These are phyloP conservation scores for Cotesia glomerata DNA, from an alignment of 1,140 invertebrate species.

Conservation along the genomic window DNA sequence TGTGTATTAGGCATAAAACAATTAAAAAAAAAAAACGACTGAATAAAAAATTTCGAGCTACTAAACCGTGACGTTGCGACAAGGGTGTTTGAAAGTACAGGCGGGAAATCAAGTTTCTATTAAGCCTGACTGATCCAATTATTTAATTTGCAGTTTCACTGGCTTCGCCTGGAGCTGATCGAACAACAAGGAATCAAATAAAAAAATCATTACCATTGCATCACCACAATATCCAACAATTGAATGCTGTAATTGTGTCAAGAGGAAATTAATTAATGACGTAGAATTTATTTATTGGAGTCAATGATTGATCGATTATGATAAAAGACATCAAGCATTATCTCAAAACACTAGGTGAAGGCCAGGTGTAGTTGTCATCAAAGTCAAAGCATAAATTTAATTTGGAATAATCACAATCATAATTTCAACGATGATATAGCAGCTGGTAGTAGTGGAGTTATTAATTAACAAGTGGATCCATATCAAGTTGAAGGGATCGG, in stretches of 20 bases:
- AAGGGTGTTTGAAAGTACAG: not conserved
- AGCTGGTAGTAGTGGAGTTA: not conserved
- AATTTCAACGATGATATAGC: not conserved
- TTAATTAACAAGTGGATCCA: slow-evolving; percentile 15
- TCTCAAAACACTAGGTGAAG: not conserved
- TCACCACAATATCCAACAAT: no score
- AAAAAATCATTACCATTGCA: not conserved
- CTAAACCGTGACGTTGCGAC: not conserved
- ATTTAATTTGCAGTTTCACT: not conserved
- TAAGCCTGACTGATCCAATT: slow-evolving; percentile 15
- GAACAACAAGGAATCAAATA: not conserved
- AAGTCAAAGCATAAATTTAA: not conserved
- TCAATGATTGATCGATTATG: no score
- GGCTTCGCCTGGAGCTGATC: not conserved
- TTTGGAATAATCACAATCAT: not conserved
- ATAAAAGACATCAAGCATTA: no score
- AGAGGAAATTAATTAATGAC: not conserved
- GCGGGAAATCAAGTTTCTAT: slow-evolving; percentile 14
- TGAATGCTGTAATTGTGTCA: not conserved
- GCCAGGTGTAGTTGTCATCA: slow-evolving; percentile 1
- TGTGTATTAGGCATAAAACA: not conserved
- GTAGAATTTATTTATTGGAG: no score
- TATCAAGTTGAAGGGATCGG: not conserved
- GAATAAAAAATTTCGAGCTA: not conserved
- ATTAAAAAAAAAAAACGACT: not conserved